Evolutionary conservation across 2,888 invertebrate genomes (phyloP).

Genomic region (Didymodactylos carnosus): DNA sequence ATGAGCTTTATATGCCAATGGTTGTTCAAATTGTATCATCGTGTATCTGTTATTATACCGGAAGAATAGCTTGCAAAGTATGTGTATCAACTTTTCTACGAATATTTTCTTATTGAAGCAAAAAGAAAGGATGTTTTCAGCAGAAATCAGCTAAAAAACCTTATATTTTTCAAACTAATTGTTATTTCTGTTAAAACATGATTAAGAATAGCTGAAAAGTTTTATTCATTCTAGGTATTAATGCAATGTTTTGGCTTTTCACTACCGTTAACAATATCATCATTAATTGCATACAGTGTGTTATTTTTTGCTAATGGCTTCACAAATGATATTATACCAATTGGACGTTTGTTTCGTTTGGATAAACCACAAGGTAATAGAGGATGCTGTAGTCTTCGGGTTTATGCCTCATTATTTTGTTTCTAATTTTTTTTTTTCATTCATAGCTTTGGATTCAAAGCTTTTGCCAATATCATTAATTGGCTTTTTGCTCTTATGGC

Average conservation of each 20-base stretch:
- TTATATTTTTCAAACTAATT: no score
- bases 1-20: conserved; percentile 2
- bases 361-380: neutral
- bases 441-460: neutral
- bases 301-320: neutral
- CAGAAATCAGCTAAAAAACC: no score
- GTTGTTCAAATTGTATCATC: conserved; percentile 3
- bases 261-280: conserved; percentile 6
- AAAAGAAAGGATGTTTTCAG: no score
- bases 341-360: conserved; percentile 3
- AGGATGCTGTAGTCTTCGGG: no score
- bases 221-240: neutral
- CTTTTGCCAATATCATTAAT: neutral
- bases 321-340: neutral
- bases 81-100: neutral
- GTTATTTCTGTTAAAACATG: no score
- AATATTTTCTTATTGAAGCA: no score
- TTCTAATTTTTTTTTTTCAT: neutral
- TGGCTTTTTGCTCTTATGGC: conserved; percentile 5
- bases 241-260: conserved; percentile 12
- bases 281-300: neutral
- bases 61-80: conserved; percentile 10
- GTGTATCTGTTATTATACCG: conserved; percentile 4
- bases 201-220: no score
- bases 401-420: no score